Conservation (phyloP, 2,888 invertebrate species). For the Syritta pipiens region DNA sequence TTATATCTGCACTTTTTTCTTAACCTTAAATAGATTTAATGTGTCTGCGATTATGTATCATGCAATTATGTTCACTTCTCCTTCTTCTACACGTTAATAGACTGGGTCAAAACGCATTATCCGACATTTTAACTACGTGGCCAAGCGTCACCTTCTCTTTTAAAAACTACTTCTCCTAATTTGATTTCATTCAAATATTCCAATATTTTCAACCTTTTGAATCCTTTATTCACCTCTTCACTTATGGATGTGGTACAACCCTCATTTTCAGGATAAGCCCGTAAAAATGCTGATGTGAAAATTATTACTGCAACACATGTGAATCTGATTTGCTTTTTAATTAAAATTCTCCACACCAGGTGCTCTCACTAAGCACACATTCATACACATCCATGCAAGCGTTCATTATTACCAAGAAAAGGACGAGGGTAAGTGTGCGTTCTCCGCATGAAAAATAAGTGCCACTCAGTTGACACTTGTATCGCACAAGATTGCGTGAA, state of each 20-base stretch:
- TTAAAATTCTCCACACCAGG: conserved; percentile 38
- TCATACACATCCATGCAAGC: background rate
- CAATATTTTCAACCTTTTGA: no score
- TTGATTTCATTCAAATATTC: no score
- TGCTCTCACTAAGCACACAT: conserved; percentile 1
- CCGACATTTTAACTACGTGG: no score
- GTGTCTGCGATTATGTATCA: no score
- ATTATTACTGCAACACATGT: conserved; percentile 36
- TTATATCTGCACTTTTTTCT: no score
- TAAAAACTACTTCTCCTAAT: no score
- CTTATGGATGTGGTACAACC: background rate
- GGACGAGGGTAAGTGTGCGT: conserved; percentile 38
- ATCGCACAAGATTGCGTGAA: conserved; percentile 38
- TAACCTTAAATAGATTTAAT: no score
- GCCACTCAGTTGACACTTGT: conserved; percentile 47
- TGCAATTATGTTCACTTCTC: no score
- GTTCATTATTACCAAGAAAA: conserved; percentile 24
- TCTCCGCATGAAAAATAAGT: conserved; percentile 29
- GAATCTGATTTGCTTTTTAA: conserved; percentile 36
- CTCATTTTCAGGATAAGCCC: conserved; percentile 10
- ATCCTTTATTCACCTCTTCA: background rate
- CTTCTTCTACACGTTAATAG: no score
- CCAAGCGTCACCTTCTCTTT: no score
- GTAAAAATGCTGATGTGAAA: conserved; percentile 15
- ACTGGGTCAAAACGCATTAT: no score